These are phyloP conservation scores for Xestia ashworthii DNA, from an alignment of 2,888 invertebrate genomes.

Conservation along the genomic window DNA sequence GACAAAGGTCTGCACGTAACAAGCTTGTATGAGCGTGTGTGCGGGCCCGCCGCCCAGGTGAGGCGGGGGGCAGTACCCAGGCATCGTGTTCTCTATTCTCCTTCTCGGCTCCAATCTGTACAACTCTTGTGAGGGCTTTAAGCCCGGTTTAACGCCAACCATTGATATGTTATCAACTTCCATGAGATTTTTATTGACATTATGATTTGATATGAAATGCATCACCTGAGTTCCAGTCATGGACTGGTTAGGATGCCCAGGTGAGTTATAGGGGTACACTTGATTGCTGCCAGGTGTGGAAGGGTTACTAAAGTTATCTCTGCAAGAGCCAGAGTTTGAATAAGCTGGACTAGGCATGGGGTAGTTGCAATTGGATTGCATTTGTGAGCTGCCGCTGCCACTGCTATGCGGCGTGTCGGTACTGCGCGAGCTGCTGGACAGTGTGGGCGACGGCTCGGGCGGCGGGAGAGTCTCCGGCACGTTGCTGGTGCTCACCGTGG, in stretches of 20 bases:
- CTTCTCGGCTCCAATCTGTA: constrained; percentile 78
- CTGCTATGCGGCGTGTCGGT: constrained; percentile 88
- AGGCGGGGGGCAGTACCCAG: constrained; percentile 88
- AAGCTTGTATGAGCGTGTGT: constrained; percentile 84
- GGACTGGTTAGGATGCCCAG: constrained; percentile 82
- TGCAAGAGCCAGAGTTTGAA: constrained; percentile 84
- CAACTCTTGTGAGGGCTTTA: constrained; percentile 78
- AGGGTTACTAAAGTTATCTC: constrained; percentile 84
- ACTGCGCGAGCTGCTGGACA: constrained; percentile 89
- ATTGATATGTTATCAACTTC: constrained; percentile 89
- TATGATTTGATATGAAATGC: constrained; percentile 89
- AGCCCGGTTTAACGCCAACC: constrained; percentile 85
- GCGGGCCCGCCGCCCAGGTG: constrained; percentile 87
- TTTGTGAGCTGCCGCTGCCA: constrained; percentile 79
- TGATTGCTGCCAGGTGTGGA: constrained; percentile 81
- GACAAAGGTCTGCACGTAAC: constrained; percentile 86
- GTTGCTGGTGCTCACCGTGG: constrained; percentile 95
- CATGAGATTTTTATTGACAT: constrained; percentile 88
- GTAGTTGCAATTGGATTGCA: constrained; percentile 82
- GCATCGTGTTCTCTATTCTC: constrained; percentile 84
- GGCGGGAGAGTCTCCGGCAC: constrained; percentile 90
- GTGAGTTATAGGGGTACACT: constrained; percentile 82
- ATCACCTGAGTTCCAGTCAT: constrained; percentile 86
- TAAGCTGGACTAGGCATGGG: constrained; percentile 89
- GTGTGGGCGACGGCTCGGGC: constrained; percentile 91